phyloP scores from a whole-genome alignment of 2,113 vertebrate genomes.

The Alexandromys fortis region DNA sequence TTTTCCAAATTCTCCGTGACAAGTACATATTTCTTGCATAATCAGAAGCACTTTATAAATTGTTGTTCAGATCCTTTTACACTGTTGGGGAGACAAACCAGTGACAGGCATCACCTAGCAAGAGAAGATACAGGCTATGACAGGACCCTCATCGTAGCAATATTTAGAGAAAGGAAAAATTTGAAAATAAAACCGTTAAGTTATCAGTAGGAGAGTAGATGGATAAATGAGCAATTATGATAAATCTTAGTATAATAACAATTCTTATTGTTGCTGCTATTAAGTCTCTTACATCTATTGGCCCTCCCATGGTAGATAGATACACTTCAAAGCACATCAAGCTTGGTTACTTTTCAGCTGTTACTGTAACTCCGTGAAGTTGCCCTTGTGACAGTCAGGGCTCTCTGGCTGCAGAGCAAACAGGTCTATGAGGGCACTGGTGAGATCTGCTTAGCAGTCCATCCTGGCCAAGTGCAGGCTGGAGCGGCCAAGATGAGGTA shows the following conservation, averaged over 20 bases:
- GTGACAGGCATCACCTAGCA: background rate
- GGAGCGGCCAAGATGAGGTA: background rate
- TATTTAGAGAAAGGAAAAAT: conserved; percentile 35
- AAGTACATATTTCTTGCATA: background rate
- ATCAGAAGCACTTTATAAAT: conserved; percentile 2
- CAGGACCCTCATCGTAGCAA: background rate
- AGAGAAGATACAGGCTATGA: background rate
- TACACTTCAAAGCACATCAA: background rate
- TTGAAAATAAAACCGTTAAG: background rate
- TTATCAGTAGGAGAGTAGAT: background rate
- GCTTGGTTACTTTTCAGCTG: background rate
- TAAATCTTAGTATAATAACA: background rate
- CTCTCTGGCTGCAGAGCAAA: background rate
- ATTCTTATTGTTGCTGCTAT: background rate
- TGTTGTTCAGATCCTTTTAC: background rate
- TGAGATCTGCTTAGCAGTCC: background rate
- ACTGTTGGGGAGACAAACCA: background rate
- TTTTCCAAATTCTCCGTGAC: conserved; percentile 9
- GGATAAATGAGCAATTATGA: background rate
- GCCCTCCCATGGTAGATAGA: background rate
- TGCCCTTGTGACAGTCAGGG: background rate
- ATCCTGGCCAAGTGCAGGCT: background rate
- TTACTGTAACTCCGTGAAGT: background rate
- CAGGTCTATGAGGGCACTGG: background rate
- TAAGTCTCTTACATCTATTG: background rate